A percentile compares a stretch with the other conserved stretches of the same genome.
Conservation (phyloP, 2,113 vertebrate species). For the Phainopepla nitens region DNA sequence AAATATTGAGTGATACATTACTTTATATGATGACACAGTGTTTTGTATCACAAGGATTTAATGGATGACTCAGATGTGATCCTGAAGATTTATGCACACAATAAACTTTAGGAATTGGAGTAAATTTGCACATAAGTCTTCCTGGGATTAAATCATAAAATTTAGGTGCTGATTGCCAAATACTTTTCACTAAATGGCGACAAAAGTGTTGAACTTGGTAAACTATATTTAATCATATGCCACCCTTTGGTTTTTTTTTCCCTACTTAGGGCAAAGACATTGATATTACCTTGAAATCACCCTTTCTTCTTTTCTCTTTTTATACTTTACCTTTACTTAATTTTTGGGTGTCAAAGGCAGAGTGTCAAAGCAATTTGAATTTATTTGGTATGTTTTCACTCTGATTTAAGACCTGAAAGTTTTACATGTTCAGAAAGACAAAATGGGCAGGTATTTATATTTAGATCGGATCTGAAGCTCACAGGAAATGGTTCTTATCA, state of each 20-base stretch:
- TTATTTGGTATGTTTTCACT: background rate
- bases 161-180: background rate
- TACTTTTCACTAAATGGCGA: background rate
- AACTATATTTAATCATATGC: background rate
- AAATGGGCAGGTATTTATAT: background rate
- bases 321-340: background rate
- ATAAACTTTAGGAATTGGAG: background rate
- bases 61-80: background rate
- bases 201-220: background rate
- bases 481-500: background rate
- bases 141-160: background rate
- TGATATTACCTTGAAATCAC: background rate
- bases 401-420: background rate
- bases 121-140: background rate
- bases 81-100: background rate
- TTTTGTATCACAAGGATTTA: background rate
- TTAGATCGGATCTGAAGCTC: background rate
- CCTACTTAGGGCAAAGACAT: background rate
- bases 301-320: background rate
- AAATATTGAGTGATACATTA: background rate
- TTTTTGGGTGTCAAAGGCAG: background rate
- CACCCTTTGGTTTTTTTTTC: background rate
- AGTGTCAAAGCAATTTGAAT: background rate
- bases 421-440: background rate
- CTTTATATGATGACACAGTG: background rate